These are phyloP conservation scores for Junco hyemalis DNA, from an alignment of 2,113 vertebrate genomes.

Conservation along the genomic window DNA sequence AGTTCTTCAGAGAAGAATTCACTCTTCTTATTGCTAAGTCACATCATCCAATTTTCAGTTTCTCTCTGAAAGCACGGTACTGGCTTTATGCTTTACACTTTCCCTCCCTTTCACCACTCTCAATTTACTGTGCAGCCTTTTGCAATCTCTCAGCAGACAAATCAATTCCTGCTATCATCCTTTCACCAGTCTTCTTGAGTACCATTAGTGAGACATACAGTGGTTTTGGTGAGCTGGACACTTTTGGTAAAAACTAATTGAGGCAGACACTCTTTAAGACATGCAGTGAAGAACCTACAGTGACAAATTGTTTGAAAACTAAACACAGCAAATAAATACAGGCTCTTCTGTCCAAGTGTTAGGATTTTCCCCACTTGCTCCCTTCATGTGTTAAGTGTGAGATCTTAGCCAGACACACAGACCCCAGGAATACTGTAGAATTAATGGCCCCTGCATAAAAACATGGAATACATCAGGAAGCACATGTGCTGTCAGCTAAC, in stretches of 20 bases:
- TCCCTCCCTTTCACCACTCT: not conserved
- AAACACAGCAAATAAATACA: not conserved
- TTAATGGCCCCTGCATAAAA: not conserved
- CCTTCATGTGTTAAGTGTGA: not conserved
- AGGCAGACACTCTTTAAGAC: not conserved
- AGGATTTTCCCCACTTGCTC: not conserved
- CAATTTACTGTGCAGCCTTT: not conserved
- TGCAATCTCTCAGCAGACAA: not conserved
- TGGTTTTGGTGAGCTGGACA: not conserved
- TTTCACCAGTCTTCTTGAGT: not conserved
- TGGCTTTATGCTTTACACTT: not conserved
- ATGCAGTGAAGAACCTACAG: not conserved
- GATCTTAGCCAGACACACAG: not conserved
- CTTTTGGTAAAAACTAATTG: not conserved
- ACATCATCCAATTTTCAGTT: not conserved
- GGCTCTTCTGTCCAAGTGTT: not conserved
- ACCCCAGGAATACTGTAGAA: not conserved
- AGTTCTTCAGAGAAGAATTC: not conserved
- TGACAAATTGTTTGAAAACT: not conserved
- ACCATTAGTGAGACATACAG: not conserved
- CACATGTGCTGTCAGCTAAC: not conserved
- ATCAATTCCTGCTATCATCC: not conserved
- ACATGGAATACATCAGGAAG: not conserved
- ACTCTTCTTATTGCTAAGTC: not conserved
- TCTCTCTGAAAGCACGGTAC: not conserved